A percentile compares a stretch with the other conserved stretches of the same genome.
Conservation (phyloP, 2,797 vertebrate genomes). For the Rhinichthys osculus region DNA sequence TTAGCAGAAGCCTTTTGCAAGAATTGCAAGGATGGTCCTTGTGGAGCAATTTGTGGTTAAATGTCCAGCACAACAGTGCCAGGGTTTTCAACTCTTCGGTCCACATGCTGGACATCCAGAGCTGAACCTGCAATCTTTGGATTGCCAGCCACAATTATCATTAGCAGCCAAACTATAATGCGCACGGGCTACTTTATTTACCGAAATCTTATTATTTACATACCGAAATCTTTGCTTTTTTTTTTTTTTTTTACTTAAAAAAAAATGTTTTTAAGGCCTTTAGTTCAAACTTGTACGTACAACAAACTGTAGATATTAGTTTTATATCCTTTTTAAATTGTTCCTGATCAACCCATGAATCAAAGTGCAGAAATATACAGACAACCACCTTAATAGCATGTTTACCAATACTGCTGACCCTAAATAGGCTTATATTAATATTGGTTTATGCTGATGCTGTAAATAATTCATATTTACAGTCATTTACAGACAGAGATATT, state of each 20-base stretch:
- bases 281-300: background rate
- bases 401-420: background rate
- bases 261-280: background rate
- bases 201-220: background rate
- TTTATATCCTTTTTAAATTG: background rate
- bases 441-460: background rate
- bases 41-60: background rate
- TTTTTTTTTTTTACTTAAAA: background rate
- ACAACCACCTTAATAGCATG: conserved; percentile 21
- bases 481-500: background rate
- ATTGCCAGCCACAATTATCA: background rate
- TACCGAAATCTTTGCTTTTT: background rate
- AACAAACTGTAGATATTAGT: background rate
- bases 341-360: background rate
- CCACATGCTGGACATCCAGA: background rate
- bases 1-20: background rate
- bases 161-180: background rate
- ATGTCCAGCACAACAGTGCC: background rate
- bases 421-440: conserved; percentile 11
- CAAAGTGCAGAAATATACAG: conserved; percentile 26
- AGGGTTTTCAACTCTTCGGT: background rate
- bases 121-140: background rate
- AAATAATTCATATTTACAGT: background rate
- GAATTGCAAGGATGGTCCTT: background rate
- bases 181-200: background rate